Evolutionary conservation across 2,113 vertebrate genomes (phyloP), one percentile per base, ranked within the genome.

Genomic region (Pteropus alecto): DNA sequence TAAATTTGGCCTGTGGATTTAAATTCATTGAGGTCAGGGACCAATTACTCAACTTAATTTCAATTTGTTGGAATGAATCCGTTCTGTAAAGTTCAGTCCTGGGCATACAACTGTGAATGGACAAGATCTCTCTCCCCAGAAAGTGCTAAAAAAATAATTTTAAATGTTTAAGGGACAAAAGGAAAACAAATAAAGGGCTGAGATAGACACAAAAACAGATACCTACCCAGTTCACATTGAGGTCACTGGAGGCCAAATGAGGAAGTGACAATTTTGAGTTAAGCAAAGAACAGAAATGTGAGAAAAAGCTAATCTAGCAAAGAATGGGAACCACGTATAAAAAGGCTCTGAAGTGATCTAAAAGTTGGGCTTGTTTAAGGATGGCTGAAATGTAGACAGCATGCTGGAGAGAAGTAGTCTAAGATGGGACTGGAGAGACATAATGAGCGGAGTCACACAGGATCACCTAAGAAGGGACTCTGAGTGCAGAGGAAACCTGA

Each of bases 381-480:
- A 41, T 10, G 22, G 12, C n/a, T 35, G 30, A 87, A 63, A 22
- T 1, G 0, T 2, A 77, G 16, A 35, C 9, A 51, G 6, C 4
- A 21, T 5, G 33, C 35, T 30, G 12, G 24, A 28, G 30, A 63
- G 8, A 1, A 7, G 38, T 2, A 11, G 10, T 58, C 67, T 14
- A 8, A 10, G 28, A 74, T 4, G 10, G 58, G 41, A 28, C 8
- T 0, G 12, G 13, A 1, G n/a, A 33, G 48, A 35, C 14, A 4
- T 24, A 33, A 2, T 0, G 11, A 26, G 38, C 0, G 0, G n/a
- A 3, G 13, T 61, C 51, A 28, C 0, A 56, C 18, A 88, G 38
- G 21, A 70, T 63, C 67, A 22, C 7, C 0, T 2, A 24, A 33
- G 67, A 38, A 79, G 70, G 18, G 83, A 88, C 41, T 61, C 89